phyloP scores from a whole-genome alignment of 2,797 vertebrate genomes.

The Cephalopachus bancanus region DNA sequence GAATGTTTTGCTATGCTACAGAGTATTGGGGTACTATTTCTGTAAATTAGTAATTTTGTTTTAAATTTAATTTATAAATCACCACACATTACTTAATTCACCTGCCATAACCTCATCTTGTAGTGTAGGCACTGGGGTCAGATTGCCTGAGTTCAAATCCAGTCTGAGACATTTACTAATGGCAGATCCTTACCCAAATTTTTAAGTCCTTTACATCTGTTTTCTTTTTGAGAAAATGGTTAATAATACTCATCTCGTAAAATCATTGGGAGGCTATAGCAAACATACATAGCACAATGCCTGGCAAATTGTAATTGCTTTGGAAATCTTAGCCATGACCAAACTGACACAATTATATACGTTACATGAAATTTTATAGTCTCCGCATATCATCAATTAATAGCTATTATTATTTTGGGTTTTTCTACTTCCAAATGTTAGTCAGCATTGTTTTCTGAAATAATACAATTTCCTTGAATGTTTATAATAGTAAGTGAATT shows the following conservation, averaged over 20 bases:
- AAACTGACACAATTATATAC: not conserved
- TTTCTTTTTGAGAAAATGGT: not conserved
- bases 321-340: not conserved
- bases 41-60: not conserved
- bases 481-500: not conserved
- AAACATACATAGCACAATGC: not conserved
- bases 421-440: conserved; percentile 12
- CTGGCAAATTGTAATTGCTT: not conserved
- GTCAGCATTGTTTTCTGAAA: not conserved
- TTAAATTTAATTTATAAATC: conserved; percentile 9
- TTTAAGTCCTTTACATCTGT: not conserved
- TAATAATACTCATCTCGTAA: not conserved
- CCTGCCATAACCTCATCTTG: not conserved
- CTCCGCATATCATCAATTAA: not conserved
- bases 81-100: not conserved
- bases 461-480: not conserved
- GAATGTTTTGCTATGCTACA: conserved; percentile 4
- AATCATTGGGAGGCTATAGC: not conserved
- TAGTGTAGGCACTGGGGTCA: not conserved
- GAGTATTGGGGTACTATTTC: not conserved
- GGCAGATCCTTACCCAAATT: not conserved
- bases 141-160: not conserved
- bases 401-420: not conserved
- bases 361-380: conserved; percentile 2
- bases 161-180: not conserved